These are phyloP conservation scores for Archocentrus centrarchus DNA, from an alignment of 2,113 vertebrate genomes.

Conservation along the genomic window DNA sequence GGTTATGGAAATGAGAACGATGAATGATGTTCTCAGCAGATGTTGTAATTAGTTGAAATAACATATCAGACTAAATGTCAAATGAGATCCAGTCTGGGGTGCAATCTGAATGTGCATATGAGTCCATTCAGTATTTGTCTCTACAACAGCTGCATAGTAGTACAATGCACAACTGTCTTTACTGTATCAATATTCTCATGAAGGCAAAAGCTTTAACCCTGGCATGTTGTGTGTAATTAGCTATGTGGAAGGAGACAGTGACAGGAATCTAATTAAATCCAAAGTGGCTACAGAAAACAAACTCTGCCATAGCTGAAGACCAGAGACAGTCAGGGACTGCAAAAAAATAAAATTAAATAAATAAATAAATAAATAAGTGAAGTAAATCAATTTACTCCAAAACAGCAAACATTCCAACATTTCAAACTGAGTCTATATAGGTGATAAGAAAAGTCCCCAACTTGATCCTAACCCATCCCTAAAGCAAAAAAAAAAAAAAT, in stretches of 20 bases:
- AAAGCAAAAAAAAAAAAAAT: neutral
- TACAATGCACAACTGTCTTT: neutral
- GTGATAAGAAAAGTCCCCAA: neutral
- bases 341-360: neutral
- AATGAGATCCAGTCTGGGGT: constrained; percentile 14
- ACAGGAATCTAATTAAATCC: constrained; percentile 34
- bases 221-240: constrained; percentile 9
- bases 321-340: neutral
- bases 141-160: neutral
- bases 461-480: constrained; percentile 5
- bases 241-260: constrained; percentile 2
- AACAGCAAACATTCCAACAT: neutral
- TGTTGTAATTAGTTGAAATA: constrained; percentile 28
- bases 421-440: constrained; percentile 19
- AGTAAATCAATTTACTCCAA: neutral
- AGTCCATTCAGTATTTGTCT: neutral
- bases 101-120: neutral
- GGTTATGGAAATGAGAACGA: neutral
- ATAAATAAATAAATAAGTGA: neutral
- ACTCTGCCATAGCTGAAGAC: neutral
- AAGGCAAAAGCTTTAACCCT: constrained; percentile 1
- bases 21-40: neutral
- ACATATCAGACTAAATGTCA: constrained; percentile 18
- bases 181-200: neutral
- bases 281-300: constrained; percentile 10